phyloP scores from a whole-genome alignment of 2,797 vertebrate species.

The Sitta carolinensis region DNA sequence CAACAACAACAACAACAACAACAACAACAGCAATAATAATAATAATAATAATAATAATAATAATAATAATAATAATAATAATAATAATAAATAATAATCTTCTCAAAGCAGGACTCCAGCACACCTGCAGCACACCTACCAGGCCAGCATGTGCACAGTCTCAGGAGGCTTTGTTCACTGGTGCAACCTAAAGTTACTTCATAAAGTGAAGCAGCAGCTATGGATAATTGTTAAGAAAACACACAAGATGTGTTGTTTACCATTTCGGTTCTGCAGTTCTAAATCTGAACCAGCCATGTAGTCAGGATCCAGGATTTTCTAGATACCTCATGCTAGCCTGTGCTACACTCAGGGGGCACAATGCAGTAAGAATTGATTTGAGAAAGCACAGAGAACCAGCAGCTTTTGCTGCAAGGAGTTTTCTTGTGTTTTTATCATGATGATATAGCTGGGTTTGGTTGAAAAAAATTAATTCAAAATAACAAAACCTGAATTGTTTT shows the following conservation, averaged over 20 bases:
- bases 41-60: background rate
- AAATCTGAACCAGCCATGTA: background rate
- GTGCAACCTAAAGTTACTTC: background rate
- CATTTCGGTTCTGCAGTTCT: background rate
- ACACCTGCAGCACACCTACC: background rate
- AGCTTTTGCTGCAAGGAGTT: background rate
- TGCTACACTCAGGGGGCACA: background rate
- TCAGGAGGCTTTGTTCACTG: background rate
- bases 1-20: too few relatives aligned
- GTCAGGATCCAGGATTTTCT: background rate
- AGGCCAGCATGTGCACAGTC: background rate
- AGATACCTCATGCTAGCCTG: background rate
- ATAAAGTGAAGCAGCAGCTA: background rate
- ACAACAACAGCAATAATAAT: too few relatives aligned
- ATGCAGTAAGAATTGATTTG: background rate
- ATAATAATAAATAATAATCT: too few relatives aligned
- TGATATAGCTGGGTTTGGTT: background rate
- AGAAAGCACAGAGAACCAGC: background rate
- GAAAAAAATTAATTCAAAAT: background rate
- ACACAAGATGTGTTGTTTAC: background rate
- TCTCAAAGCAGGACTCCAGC: background rate
- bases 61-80: background rate
- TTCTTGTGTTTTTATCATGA: background rate
- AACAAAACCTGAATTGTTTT: background rate
- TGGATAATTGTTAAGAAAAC: background rate